Evolutionary conservation across 2,888 invertebrate species (phyloP).

Genomic region (Amiota mariae): DNA sequence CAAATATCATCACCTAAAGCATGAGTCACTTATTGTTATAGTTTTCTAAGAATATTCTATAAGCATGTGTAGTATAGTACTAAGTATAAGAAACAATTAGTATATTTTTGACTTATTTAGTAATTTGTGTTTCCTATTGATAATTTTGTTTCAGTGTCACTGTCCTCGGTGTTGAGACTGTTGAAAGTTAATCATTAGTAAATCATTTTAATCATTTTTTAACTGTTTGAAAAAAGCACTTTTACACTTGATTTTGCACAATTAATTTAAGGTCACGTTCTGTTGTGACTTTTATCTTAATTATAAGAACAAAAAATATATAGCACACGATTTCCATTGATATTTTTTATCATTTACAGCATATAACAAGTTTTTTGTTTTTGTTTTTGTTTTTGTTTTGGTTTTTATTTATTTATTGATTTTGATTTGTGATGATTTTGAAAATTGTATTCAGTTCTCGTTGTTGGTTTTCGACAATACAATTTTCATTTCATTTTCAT

Average conservation of each 20-base stretch:
- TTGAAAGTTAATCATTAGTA: background rate
- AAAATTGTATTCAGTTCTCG: conserved; percentile 56
- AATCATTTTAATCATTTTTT: conserved; percentile 10
- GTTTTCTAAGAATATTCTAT: no score
- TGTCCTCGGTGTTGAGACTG: background rate
- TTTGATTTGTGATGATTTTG: conserved; percentile 17
- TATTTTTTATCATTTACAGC: background rate
- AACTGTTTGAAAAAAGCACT: conserved; percentile 33
- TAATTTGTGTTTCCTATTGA: no score
- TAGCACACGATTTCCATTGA: conserved; percentile 6
- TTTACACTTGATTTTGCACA: conserved; percentile 43
- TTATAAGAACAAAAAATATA: background rate
- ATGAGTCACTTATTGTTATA: no score
- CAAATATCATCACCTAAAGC: no score
- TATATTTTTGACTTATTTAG: no score
- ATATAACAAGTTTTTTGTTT: background rate
- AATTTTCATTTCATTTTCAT: conserved; percentile 43
- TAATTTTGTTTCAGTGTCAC: background rate
- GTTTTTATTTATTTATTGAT: background rate
- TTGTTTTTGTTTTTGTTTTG: background rate
- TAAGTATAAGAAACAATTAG: no score
- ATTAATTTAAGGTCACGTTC: conserved; percentile 44
- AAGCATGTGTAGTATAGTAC: no score
- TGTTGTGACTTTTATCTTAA: conserved; percentile 26
- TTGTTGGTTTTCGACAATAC: conserved; percentile 43